A percentile compares a stretch with the other conserved stretches of the same genome.
These are phyloP conservation scores for Opisthograptis luteolata DNA, from an alignment of 2,888 invertebrate genomes.

Conservation along the genomic window DNA sequence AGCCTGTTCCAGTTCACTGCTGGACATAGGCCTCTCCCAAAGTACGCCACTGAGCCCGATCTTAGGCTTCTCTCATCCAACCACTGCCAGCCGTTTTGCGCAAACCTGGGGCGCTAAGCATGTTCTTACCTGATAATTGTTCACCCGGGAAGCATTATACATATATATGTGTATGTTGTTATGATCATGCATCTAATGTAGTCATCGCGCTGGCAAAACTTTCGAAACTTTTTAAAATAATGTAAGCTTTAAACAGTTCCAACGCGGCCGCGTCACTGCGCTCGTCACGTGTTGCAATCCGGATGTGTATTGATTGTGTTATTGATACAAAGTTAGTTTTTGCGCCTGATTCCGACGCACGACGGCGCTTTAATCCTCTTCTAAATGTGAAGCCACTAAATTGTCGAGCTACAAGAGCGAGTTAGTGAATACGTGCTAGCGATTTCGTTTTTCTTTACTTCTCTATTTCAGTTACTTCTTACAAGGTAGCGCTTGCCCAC, in stretches of 20 bases:
- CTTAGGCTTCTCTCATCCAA: no score
- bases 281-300: constrained; percentile 29
- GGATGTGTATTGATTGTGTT: constrained; percentile 37
- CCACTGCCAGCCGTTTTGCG: no score
- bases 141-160: not conserved
- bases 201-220: constrained; percentile 7
- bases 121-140: not conserved
- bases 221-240: constrained; percentile 17
- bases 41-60: no score
- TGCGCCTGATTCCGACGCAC: constrained; percentile 28
- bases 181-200: constrained; percentile 12
- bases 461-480: no score
- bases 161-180: not conserved
- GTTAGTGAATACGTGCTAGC: not conserved
- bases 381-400: constrained; percentile 26
- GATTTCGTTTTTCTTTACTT: no score
- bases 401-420: constrained; percentile 8
- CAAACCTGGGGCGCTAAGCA: no score
- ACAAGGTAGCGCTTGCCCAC: no score
- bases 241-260: not conserved
- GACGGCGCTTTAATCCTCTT: constrained; percentile 33
- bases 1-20: no score
- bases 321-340: constrained; percentile 43
- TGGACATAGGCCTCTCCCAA: no score
- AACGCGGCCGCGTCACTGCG: not conserved